These are phyloP conservation scores for Epinotia nisella DNA, from an alignment of 2,888 invertebrate species.

Conservation along the genomic window DNA sequence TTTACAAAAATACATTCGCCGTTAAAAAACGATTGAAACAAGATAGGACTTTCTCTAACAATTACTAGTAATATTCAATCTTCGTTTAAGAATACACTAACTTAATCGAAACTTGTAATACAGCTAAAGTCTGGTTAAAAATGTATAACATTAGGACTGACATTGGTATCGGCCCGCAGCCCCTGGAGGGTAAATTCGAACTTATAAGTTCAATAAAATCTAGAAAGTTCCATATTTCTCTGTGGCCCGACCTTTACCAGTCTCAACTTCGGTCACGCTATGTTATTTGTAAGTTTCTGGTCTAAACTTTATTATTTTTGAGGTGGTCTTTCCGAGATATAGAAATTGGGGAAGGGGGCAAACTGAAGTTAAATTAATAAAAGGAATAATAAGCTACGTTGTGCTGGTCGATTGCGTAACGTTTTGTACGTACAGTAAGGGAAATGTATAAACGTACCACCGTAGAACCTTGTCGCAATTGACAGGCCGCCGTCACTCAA, in stretches of 20 bases:
- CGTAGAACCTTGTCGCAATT: too few relatives aligned
- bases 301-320: neutral
- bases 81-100: neutral
- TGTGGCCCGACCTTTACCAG: conserved; percentile 19
- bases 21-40: neutral
- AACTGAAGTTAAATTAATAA: neutral
- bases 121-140: conserved; percentile 3
- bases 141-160: conserved; percentile 16
- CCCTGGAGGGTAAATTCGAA: conserved; percentile 9
- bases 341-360: neutral
- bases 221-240: conserved; percentile 12
- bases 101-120: neutral
- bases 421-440: too few relatives aligned
- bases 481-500: too few relatives aligned
- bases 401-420: too few relatives aligned
- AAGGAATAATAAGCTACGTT: too few relatives aligned
- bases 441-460: too few relatives aligned
- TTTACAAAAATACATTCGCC: too few relatives aligned
- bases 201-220: conserved; percentile 31
- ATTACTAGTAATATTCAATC: neutral
- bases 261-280: conserved; percentile 4
- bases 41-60: neutral
- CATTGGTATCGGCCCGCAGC: neutral
- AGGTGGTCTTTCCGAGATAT: neutral
- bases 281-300: conserved; percentile 1